phyloP scores from a whole-genome alignment of 35 echinoderm and acorn worm species.

The Lytechinus pictus region DNA sequence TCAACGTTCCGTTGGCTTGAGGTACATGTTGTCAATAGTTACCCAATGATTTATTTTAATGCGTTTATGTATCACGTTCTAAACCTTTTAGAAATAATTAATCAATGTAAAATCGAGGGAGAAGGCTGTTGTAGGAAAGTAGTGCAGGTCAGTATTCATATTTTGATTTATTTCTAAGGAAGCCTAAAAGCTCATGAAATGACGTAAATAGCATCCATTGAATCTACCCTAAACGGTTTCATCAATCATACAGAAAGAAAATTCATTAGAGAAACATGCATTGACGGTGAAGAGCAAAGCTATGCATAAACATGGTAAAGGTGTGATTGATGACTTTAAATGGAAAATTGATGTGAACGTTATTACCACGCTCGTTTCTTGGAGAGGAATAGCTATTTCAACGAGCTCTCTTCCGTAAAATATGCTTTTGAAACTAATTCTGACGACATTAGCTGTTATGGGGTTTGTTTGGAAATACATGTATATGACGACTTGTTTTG shows the following conservation, averaged over 20 bases:
- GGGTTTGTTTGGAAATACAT: background rate
- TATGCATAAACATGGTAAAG: background rate
- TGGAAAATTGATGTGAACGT: background rate
- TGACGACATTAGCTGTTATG: background rate
- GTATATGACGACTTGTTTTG: background rate
- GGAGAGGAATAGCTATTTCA: too few relatives aligned
- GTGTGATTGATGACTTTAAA: background rate
- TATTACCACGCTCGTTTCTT: background rate
- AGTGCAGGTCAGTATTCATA: background rate
- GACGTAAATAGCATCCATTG: background rate
- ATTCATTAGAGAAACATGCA: background rate
- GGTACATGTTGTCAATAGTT: too few relatives aligned
- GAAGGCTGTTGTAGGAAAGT: background rate
- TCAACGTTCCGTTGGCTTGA: too few relatives aligned
- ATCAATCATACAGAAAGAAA: background rate
- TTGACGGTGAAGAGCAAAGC: background rate
- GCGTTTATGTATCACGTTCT: too few relatives aligned
- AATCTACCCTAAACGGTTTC: background rate
- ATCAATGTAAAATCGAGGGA: too few relatives aligned
- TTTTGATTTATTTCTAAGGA: background rate
- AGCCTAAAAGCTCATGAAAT: background rate
- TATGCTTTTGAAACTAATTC: background rate
- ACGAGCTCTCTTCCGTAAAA: too few relatives aligned
- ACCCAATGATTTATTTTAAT: too few relatives aligned
- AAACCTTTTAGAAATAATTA: too few relatives aligned